Conservation (phyloP, 2,888 invertebrate genomes). For the Plagodis dolabraria region DNA sequence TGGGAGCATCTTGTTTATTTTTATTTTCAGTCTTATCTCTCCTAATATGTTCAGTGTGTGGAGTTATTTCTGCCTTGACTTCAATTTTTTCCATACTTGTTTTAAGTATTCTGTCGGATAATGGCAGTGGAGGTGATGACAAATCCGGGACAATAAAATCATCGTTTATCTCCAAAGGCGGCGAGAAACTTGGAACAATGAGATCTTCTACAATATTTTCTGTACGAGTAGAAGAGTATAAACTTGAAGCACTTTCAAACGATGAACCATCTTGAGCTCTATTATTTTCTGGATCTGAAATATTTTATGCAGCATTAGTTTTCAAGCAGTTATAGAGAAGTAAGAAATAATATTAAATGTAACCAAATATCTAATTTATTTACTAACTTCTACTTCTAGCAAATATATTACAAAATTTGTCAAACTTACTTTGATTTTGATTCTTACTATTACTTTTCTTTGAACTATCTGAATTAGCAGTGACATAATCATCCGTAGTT, state of each 20-base stretch:
- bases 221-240: slow-evolving; percentile 90
- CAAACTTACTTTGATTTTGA: slow-evolving; percentile 72
- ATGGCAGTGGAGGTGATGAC: slow-evolving; percentile 76
- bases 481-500: slow-evolving; percentile 94
- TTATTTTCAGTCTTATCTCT: slow-evolving; percentile 81
- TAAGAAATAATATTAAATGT: too few relatives aligned
- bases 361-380: neutral
- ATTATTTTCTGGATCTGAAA: slow-evolving; percentile 84
- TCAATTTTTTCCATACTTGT: slow-evolving; percentile 70
- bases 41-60: slow-evolving; percentile 62
- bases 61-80: slow-evolving; percentile 72
- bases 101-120: slow-evolving; percentile 69
- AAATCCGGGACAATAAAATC: slow-evolving; percentile 77
- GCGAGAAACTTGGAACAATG: slow-evolving; percentile 86
- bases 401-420: neutral
- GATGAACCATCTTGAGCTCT: slow-evolving; percentile 91
- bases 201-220: slow-evolving; percentile 88
- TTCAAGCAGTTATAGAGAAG: too few relatives aligned
- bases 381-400: neutral
- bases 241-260: slow-evolving; percentile 94
- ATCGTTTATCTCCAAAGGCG: slow-evolving; percentile 82
- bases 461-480: slow-evolving; percentile 92
- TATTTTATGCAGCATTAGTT: neutral
- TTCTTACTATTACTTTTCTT: slow-evolving; percentile 84
- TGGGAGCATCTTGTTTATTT: slow-evolving; percentile 64